Evolutionary conservation across 2,888 invertebrate genomes (phyloP), one percentile per base, ranked within the genome.

Genomic region (Allolobophora icterica): DNA sequence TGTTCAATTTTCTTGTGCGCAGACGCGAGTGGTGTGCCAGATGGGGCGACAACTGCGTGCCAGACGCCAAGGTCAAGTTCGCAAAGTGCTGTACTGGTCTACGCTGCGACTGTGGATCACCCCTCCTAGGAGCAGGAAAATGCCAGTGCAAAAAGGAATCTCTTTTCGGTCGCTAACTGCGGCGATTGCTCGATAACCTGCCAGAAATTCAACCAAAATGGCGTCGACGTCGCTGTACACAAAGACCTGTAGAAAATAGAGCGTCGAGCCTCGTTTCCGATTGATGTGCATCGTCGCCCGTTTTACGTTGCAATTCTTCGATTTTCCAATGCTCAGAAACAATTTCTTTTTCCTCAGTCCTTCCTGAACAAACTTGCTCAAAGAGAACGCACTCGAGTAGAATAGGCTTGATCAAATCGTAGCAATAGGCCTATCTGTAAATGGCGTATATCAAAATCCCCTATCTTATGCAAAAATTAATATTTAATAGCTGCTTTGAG

Each of bases 21-120:
- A 91, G 91, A 35, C 90, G 90, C 71, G 38, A 90, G 35, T 91
- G 89, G 89, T 91, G 91, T 89, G 91, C 91, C 19, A 83, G 83
- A 30, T 91, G 91, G 91, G 91, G 91, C 5, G 91, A 91, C 45
- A 89, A 89, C 90, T 91, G 91, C 83, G 89, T 90, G n/a, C 89
- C 84, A n/a, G 90, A 90, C 34, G 90, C 91, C 30, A 91, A 91
- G 52, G 42, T 90, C 40, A 84, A 83, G 58, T 90, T 87, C 33
- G 91, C 90, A 33, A 90, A 71, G 21, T 90, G 91, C 42, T 91
- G 91, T 45, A 30, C 58, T 15, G 91, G 91, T 17, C 84, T 87
- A n/a, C 84, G 91, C 33, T 91, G 91, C 90, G 89, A 89, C 52
- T 91, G 91, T 83, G 90, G 90, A 11, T 34, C 84, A 17, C 42